A percentile compares a stretch with the other conserved stretches of the same genome.
phyloP scores from a whole-genome alignment of 2,888 invertebrate species.

The Synergus itoensis region DNA sequence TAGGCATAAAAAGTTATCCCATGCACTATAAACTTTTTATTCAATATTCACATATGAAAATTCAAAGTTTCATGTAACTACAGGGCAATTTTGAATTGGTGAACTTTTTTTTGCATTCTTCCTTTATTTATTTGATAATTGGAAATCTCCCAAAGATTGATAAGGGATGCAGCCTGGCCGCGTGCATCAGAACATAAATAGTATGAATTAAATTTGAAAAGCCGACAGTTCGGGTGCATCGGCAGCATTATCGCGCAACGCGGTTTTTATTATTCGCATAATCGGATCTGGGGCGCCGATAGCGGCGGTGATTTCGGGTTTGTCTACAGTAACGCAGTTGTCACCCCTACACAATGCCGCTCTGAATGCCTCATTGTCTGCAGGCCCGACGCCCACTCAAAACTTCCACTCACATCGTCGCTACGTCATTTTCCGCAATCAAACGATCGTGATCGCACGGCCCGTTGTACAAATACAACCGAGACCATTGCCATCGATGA shows the following conservation, averaged over 20 bases:
- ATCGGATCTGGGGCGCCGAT: slow-evolving; percentile 73
- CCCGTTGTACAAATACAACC: slow-evolving; percentile 48
- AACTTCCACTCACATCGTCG: slow-evolving; percentile 68
- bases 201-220: slow-evolving; percentile 40
- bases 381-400: slow-evolving; percentile 71
- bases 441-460: slow-evolving; percentile 66
- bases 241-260: slow-evolving; percentile 55
- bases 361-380: slow-evolving; percentile 75
- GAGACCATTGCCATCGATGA: slow-evolving; percentile 53
- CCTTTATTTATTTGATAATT: no score
- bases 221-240: slow-evolving; percentile 5
- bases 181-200: slow-evolving; percentile 9
- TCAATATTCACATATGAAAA: no score
- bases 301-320: slow-evolving; percentile 75
- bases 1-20: no score
- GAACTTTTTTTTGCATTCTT: no score
- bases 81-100: no score
- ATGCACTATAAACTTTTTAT: no score
- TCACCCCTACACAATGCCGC: slow-evolving; percentile 67
- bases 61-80: no score
- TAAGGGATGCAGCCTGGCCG: slow-evolving; percentile 36
- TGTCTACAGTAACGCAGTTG: slow-evolving; percentile 76
- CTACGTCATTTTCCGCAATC: slow-evolving; percentile 70
- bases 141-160: not conserved
- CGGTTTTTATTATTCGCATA: slow-evolving; percentile 72